These are phyloP conservation scores for Phalanger gymnotis DNA, from an alignment of 2,797 vertebrate species.

Conservation along the genomic window DNA sequence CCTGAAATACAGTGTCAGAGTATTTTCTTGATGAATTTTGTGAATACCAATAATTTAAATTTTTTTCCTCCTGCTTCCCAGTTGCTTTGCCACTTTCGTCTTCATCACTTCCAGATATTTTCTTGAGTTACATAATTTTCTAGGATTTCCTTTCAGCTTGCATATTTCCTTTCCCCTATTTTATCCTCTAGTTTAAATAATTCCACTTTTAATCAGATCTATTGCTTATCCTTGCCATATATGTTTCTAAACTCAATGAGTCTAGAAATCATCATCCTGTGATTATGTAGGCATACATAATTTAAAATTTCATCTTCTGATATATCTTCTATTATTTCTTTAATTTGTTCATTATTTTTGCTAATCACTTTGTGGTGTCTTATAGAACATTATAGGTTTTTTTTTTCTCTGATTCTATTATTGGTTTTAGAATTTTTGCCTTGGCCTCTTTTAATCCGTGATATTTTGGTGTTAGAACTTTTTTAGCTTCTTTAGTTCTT, in stretches of 20 bases:
- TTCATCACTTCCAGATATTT: background rate
- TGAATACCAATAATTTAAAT: background rate
- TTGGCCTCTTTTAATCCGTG: background rate
- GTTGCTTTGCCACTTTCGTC: background rate
- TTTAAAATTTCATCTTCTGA: background rate
- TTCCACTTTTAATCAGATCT: background rate
- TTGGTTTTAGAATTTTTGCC: background rate
- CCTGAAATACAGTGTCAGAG: background rate
- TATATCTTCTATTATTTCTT: background rate
- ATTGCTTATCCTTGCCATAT: background rate
- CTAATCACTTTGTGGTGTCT: background rate
- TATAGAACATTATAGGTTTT: background rate
- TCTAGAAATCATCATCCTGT: background rate
- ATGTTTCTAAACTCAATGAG: background rate
- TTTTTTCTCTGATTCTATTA: background rate
- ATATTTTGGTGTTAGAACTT: background rate
- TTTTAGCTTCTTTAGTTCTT: background rate
- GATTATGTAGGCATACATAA: background rate
- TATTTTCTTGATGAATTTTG: background rate
- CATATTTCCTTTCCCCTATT: background rate
- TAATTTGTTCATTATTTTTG: background rate
- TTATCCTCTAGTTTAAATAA: background rate
- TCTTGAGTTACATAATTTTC: background rate
- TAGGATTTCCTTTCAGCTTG: background rate
- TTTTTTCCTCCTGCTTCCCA: background rate